A percentile compares a stretch with the other conserved stretches of the same genome.
These are phyloP conservation scores for Raja brachyura DNA, from an alignment of 2,113 vertebrate genomes.

Conservation along the genomic window DNA sequence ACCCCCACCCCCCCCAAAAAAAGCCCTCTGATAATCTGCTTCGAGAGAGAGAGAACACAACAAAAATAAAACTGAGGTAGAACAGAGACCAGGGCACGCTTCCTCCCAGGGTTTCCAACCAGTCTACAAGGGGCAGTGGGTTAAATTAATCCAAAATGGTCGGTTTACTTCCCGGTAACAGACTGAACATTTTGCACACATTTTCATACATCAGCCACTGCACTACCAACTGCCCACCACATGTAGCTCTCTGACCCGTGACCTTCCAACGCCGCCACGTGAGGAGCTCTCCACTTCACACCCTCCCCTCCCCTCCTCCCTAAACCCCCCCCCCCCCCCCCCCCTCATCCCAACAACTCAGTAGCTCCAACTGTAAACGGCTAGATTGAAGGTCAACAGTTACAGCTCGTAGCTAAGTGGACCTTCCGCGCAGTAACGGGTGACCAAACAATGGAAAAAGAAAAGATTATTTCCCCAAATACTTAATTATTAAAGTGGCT, in stretches of 20 bases:
- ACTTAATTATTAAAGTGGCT: constrained; percentile 50
- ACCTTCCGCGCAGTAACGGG: constrained; percentile 45
- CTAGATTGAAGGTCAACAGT: constrained; percentile 46
- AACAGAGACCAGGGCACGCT: constrained; percentile 70
- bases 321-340: constrained; percentile 43
- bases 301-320: constrained; percentile 42
- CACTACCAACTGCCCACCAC: constrained; percentile 24
- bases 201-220: constrained; percentile 28
- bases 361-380: constrained; percentile 46
- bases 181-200: constrained; percentile 26
- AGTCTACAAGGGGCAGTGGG: constrained; percentile 50
- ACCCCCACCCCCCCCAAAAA: neutral
- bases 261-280: constrained; percentile 51
- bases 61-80: constrained; percentile 82
- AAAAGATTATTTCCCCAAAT: constrained; percentile 37
- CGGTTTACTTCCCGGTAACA: neutral
- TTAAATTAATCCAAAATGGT: constrained; percentile 21
- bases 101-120: constrained; percentile 60
- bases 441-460: constrained; percentile 19
- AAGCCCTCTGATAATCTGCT: constrained; percentile 58
- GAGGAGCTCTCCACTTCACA: constrained; percentile 46
- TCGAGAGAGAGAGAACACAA: constrained; percentile 63
- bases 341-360: constrained; percentile 52
- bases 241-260: constrained; percentile 52
- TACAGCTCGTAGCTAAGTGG: constrained; percentile 51